Conservation (phyloP, 2,113 vertebrate genomes). For the Origma solitaria region DNA sequence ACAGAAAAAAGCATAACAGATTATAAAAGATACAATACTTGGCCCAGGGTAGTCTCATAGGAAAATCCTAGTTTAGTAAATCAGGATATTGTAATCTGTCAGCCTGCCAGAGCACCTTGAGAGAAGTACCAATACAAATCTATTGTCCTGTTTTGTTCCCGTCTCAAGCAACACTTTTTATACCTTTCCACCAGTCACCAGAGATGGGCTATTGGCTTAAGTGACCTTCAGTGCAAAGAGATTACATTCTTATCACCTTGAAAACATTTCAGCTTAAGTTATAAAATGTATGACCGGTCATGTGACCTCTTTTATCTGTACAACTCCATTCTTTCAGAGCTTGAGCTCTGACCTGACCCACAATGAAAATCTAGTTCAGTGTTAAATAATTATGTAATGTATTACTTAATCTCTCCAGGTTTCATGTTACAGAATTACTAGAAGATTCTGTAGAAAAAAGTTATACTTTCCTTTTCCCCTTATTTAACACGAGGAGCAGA, state of each 20-base stretch:
- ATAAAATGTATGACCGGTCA: not conserved
- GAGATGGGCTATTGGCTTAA: not conserved
- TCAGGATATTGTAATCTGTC: not conserved
- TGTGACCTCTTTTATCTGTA: not conserved
- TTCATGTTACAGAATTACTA: not conserved
- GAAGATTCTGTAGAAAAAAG: not conserved
- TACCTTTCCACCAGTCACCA: not conserved
- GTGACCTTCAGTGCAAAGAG: not conserved
- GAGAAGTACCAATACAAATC: not conserved
- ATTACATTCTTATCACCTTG: not conserved
- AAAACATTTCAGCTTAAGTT: not conserved
- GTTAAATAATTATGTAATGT: not conserved
- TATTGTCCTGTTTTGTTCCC: not conserved
- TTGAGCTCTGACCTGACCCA: not conserved
- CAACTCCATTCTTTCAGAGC: not conserved
- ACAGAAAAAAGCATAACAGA: not conserved
- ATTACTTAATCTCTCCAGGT: not conserved
- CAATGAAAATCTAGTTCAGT: not conserved
- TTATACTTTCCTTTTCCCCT: not conserved
- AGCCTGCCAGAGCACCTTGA: not conserved
- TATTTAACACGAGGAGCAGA: not conserved
- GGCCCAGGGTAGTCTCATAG: not conserved
- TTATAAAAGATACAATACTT: not conserved
- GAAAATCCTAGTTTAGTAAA: not conserved
- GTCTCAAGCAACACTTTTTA: not conserved